Conservation (phyloP, 2,113 vertebrate species). For the Burhinus oedicnemus region DNA sequence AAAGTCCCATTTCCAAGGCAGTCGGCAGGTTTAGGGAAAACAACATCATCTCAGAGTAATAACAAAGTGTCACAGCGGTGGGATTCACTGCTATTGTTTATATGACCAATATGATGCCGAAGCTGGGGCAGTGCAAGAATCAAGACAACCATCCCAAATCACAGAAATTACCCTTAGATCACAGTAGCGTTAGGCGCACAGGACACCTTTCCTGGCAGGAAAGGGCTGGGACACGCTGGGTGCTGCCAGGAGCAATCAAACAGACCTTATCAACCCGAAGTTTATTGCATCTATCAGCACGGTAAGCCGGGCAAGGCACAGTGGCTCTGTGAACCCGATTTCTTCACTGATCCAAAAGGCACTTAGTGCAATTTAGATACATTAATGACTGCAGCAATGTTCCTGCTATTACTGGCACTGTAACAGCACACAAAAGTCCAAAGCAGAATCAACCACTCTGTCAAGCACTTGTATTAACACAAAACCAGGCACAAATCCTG, state of each 20-base stretch:
- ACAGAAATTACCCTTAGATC: background rate
- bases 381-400: rapidly evolving
- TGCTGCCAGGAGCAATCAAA: background rate
- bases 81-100: background rate
- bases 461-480: background rate
- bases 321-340: background rate
- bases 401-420: background rate
- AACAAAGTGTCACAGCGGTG: background rate
- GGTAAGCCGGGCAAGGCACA: background rate
- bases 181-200: rapidly evolving
- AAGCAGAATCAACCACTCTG: background rate
- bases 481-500: background rate
- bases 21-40: background rate
- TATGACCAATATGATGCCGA: background rate
- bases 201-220: background rate
- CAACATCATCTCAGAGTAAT: background rate
- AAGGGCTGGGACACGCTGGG: background rate
- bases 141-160: rapidly evolving
- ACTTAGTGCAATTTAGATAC: background rate
- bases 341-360: background rate
- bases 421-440: background rate
- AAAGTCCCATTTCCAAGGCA: background rate
- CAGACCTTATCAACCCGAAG: background rate
- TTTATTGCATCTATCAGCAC: background rate
- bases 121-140: background rate